Evolutionary conservation across 1,140 invertebrate genomes (phyloP), one percentile per base, ranked within the genome.

Genomic region (Ips typographus): DNA sequence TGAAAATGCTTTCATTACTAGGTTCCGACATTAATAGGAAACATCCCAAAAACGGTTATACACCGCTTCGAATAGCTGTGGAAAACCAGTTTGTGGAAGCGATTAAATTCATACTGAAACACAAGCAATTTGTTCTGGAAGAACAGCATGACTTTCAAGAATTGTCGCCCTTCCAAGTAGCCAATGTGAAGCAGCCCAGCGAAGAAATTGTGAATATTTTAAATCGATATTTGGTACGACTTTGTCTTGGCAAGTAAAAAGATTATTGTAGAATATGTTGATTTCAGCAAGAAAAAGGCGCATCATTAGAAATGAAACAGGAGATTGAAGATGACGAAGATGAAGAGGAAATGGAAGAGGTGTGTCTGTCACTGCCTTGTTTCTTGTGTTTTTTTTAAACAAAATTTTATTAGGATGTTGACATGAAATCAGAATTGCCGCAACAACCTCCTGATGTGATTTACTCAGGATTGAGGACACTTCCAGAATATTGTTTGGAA

Each of bases 61-160:
- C 85, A 56, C 83, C 81, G 0, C 76, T 88, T 2, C 84, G 87
- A 70, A 82, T 87, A 71, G 86, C 86, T 1, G 81, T 87, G 1
- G 81, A 84, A 72, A 77, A 80, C 42, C 75, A 81, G 7, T 77
- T 81, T 53, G 72, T 77, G 0, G 79, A 84, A 3, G 78, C 87
- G 4, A 78, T 87, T n/a, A 74, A 81, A 42, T 84, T 81, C 64
- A 78, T 88, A 49, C 69, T 88, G 37, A 77, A 81, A 69, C 74
- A 78, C 36, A 70, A 76, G 4, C 72, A 74, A 1, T 65, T 73
- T 3, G 49, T 41, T n/a, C 2, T 62, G 37, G 5, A 37, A 2
- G 1, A 51, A 36, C 70, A 71, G 42, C 51, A 56, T 57, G 75
- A 78, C 66, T 77, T 72, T 41, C 57, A 57, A 2, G 72, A 72